Evolutionary conservation across 2,888 invertebrate genomes (phyloP).

Genomic region (Drosophila meridionalis): DNA sequence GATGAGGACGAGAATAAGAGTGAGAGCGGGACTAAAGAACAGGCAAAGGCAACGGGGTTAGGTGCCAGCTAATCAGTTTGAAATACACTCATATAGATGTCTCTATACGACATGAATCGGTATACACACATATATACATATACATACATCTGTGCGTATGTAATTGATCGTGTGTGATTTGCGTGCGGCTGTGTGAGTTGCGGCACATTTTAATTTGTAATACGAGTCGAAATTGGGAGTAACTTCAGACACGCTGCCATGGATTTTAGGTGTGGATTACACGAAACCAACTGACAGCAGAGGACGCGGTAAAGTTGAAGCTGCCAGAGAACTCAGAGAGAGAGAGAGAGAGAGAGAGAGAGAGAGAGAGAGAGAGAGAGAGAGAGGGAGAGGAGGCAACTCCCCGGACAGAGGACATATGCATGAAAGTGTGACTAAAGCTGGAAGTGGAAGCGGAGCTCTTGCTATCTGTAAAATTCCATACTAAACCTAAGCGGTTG

Average conservation of each 20-base stretch:
- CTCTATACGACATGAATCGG: neutral
- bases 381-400: slow-evolving; percentile 24
- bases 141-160: neutral
- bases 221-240: slow-evolving; percentile 80
- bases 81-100: slow-evolving; percentile 53
- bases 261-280: slow-evolving; percentile 74
- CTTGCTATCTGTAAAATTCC: neutral
- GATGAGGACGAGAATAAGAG: neutral
- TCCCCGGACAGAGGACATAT: slow-evolving; percentile 40
- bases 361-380: too few relatives aligned
- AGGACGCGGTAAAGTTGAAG: slow-evolving; percentile 20
- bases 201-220: slow-evolving; percentile 82
- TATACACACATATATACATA: neutral
- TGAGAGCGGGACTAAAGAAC: neutral
- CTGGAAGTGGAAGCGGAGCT: slow-evolving; percentile 9
- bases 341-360: too few relatives aligned
- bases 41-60: slow-evolving; percentile 8
- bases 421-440: slow-evolving; percentile 63
- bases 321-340: slow-evolving; percentile 3
- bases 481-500: neutral
- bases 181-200: slow-evolving; percentile 46
- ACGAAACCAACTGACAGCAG: slow-evolving; percentile 43
- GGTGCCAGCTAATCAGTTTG: slow-evolving; percentile 71
- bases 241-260: slow-evolving; percentile 75
- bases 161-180: slow-evolving; percentile 4